These are phyloP conservation scores for Molossus alvarezi DNA, from an alignment of 2,797 vertebrate species.

Conservation along the genomic window DNA sequence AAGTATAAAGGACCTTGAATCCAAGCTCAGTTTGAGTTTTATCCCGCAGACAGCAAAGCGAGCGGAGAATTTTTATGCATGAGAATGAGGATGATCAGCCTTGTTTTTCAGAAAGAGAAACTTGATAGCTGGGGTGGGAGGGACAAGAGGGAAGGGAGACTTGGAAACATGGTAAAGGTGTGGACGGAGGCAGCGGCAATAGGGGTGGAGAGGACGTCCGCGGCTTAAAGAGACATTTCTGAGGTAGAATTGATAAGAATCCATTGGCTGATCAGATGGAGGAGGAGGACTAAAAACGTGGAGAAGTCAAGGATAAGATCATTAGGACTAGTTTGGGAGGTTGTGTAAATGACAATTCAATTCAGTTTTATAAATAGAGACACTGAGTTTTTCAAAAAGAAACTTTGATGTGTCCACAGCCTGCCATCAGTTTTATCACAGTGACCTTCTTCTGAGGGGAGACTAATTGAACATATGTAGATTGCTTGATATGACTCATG, in stretches of 20 bases:
- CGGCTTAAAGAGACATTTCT: neutral
- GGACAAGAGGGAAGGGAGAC: neutral
- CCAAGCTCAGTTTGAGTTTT: neutral
- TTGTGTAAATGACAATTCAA: neutral
- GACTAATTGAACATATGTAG: neutral
- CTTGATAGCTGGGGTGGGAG: neutral
- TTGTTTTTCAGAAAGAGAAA: constrained; percentile 26
- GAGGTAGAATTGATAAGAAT: neutral
- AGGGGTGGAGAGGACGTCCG: neutral
- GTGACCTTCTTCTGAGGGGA: constrained; percentile 2
- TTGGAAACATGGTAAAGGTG: neutral
- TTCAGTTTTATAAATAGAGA: constrained; percentile 46
- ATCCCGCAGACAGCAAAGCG: neutral
- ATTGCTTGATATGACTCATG: neutral
- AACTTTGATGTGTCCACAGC: neutral
- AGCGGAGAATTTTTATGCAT: neutral
- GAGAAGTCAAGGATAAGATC: neutral
- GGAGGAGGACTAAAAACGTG: neutral
- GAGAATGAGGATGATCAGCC: neutral
- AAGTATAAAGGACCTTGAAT: neutral
- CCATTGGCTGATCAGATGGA: neutral
- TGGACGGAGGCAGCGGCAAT: neutral
- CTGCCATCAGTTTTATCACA: neutral
- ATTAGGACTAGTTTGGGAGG: neutral
- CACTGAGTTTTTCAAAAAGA: neutral